Conservation (phyloP, 2,113 vertebrate species). For the Pao palembangensis region DNA sequence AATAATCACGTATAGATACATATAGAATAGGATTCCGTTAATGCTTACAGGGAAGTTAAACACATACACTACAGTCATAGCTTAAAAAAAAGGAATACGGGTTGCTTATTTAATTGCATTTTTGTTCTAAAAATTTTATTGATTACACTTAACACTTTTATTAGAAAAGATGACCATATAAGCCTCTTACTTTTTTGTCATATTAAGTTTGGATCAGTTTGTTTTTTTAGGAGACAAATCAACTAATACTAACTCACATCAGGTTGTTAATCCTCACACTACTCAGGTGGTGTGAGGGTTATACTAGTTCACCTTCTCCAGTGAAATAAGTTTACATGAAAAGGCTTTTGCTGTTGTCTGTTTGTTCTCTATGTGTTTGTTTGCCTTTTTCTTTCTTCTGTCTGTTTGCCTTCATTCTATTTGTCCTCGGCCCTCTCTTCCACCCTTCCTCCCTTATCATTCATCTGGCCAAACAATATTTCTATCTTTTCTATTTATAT, state of each 20-base stretch:
- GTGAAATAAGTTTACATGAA: not conserved
- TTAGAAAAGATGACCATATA: not conserved
- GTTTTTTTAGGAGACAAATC: conserved; percentile 2
- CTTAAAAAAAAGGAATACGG: not conserved
- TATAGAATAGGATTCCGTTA: not conserved
- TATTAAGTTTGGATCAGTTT: conserved; percentile 17
- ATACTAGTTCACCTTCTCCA: not conserved
- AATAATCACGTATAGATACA: not conserved
- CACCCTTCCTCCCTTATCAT: not conserved
- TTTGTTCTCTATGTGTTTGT: conserved; percentile 7
- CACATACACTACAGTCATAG: not conserved
- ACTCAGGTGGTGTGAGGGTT: not conserved
- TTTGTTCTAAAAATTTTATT: not conserved
- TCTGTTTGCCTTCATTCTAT: conserved; percentile 3
- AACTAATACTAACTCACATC: not conserved
- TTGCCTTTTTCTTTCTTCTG: conserved; percentile 5
- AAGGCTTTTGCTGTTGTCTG: not conserved
- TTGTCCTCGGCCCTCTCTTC: not conserved
- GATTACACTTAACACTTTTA: not conserved
- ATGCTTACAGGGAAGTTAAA: not conserved
- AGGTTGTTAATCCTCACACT: too few relatives aligned
- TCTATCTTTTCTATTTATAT: conserved; percentile 37
- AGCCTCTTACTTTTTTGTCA: conserved; percentile 15
- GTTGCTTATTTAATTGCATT: not conserved
- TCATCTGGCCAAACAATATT: conserved; percentile 6